Evolutionary conservation across 1,140 invertebrate species (phyloP).

Genomic region (Drosophila albomicans): DNA sequence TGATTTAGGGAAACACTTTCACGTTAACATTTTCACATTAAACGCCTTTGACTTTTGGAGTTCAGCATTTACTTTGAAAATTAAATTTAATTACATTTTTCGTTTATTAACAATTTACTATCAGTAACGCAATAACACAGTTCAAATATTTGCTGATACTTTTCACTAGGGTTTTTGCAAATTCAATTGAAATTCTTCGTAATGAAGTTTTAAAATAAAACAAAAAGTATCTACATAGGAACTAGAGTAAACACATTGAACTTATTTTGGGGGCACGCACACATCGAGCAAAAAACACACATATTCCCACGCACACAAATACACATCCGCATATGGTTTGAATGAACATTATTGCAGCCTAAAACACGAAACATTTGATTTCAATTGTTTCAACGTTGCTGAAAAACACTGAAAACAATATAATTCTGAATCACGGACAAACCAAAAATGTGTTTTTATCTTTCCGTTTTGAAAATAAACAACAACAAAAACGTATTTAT

Average conservation of each 20-base stretch:
- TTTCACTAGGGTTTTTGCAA: neutral
- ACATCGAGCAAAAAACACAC: neutral
- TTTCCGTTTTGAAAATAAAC: conserved; percentile 27
- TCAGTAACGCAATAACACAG: neutral
- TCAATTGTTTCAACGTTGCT: conserved; percentile 29
- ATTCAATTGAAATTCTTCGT: neutral
- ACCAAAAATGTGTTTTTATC: conserved; percentile 33
- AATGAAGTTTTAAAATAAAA: conserved; percentile 2
- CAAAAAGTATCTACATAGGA: neutral
- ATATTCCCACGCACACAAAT: neutral
- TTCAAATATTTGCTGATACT: neutral
- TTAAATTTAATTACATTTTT: neutral
- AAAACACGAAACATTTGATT: conserved; percentile 26
- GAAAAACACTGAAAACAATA: conserved; percentile 22
- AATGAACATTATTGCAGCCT: conserved; percentile 22
- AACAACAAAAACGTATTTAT: conserved; percentile 9
- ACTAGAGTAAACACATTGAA: conserved; percentile 28
- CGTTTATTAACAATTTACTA: neutral
- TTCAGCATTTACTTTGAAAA: neutral
- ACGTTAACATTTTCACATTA: conserved; percentile 18
- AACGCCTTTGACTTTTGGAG: conserved; percentile 1
- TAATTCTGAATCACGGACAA: conserved; percentile 32
- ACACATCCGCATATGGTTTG: conserved; percentile 11
- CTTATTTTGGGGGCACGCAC: conserved; percentile 17
- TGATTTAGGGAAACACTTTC: conserved; percentile 13